phyloP scores from a whole-genome alignment of 2,888 invertebrate species.

The Lobophora halterata region DNA sequence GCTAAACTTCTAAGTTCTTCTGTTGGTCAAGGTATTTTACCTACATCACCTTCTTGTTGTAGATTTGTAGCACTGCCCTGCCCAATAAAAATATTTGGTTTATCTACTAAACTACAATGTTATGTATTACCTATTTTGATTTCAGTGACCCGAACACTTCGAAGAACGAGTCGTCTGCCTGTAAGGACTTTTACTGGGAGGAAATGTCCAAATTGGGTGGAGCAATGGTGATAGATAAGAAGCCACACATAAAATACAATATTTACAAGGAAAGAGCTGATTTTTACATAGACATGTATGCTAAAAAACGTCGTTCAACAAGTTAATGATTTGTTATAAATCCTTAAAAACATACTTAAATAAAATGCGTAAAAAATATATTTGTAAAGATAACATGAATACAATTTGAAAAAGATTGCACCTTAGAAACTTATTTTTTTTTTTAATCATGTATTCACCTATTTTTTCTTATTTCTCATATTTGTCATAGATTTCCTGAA shows the following conservation, averaged over 20 bases:
- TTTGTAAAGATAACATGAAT: no score
- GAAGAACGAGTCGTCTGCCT: no score
- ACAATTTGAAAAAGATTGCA: no score
- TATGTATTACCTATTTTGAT: constrained; percentile 6
- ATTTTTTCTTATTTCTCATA: constrained; percentile 39
- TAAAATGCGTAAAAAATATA: no score
- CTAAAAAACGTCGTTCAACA: constrained; percentile 26
- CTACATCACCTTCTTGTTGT: no score
- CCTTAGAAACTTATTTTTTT: no score
- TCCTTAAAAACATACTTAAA: no score
- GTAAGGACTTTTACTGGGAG: constrained; percentile 56
- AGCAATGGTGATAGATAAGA: constrained; percentile 53
- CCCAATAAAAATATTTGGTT: no score
- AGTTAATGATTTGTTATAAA: no score
- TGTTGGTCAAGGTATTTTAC: not conserved
- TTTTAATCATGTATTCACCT: no score
- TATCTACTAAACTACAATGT: no score
- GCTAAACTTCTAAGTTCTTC: not conserved
- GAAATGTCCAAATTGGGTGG: constrained; percentile 45
- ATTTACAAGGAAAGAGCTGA: constrained; percentile 54
- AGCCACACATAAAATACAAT: constrained; percentile 53
- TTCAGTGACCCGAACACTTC: constrained; percentile 71
- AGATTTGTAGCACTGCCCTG: no score
- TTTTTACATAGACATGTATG: constrained; percentile 55
- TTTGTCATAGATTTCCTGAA: constrained; percentile 43